Percentiles rank a stretch among this genome's conserved stretches.
These are phyloP conservation scores for Rhynchomys soricoides DNA, from an alignment of 2,113 vertebrate genomes.

Conservation along the genomic window DNA sequence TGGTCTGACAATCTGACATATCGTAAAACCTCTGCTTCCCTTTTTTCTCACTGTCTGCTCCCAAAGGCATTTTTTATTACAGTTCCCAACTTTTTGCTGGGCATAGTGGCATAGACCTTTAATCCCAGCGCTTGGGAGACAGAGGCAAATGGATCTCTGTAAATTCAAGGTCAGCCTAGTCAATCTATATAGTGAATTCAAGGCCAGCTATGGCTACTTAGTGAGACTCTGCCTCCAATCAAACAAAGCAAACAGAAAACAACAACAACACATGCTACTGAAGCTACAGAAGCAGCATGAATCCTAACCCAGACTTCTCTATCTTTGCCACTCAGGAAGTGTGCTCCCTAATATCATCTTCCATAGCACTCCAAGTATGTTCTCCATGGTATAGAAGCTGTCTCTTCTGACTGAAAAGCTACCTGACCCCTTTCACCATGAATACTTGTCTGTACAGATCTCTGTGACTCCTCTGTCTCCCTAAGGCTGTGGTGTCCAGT, in stretches of 20 bases:
- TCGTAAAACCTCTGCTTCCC: not conserved
- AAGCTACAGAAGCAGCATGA: not conserved
- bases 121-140: not conserved
- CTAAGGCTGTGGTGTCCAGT: slow-evolving; percentile 27
- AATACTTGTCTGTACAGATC: not conserved
- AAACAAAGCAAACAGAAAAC: not conserved
- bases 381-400: not conserved
- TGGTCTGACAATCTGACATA: slow-evolving; percentile 38
- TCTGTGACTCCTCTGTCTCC: not conserved
- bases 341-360: not conserved
- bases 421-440: not conserved
- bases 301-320: not conserved
- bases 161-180: not conserved
- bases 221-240: not conserved
- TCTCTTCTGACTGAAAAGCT: not conserved
- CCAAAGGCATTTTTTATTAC: slow-evolving; percentile 27
- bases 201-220: not conserved
- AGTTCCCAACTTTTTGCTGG: not conserved
- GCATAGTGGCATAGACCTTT: not conserved
- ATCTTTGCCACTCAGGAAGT: not conserved
- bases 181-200: not conserved
- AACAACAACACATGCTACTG: not conserved
- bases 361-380: not conserved
- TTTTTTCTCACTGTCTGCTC: not conserved
- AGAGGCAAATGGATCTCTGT: not conserved